Evolutionary conservation across 2,797 vertebrate species (phyloP).

Genomic region (Lagorchestes hirsutus): DNA sequence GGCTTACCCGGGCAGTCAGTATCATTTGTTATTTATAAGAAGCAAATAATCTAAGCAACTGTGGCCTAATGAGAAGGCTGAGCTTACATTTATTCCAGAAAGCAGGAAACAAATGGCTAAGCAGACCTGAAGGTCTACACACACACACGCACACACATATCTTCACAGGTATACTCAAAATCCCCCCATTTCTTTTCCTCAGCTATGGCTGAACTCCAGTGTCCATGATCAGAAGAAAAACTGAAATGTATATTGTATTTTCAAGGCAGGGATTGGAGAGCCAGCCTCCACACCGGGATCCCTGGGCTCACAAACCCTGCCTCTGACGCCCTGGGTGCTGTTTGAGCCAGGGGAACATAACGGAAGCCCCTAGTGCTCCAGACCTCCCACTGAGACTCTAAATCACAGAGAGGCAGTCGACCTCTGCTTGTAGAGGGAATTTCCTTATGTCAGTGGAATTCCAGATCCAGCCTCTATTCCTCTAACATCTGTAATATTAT

Average conservation of each 20-base stretch:
- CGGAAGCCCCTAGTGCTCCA: neutral
- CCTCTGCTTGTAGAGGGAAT: neutral
- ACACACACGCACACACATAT: neutral
- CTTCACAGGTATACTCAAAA: neutral
- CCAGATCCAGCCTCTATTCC: neutral
- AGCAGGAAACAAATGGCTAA: constrained; percentile 35
- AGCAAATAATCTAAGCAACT: constrained; percentile 59
- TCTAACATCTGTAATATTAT: neutral
- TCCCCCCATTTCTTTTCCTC: neutral
- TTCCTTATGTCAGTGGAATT: neutral
- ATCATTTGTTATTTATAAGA: constrained; percentile 67
- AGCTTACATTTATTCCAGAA: constrained; percentile 50
- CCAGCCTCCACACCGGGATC: neutral
- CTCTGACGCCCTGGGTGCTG: neutral
- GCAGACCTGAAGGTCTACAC: constrained; percentile 17
- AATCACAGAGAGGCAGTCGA: neutral
- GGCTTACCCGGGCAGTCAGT: constrained; percentile 60
- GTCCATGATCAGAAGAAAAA: neutral
- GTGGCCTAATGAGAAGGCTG: constrained; percentile 44
- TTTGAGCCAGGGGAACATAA: too few relatives aligned
- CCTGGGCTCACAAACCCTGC: neutral
- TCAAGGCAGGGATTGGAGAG: neutral
- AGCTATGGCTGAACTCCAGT: neutral
- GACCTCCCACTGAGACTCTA: neutral
- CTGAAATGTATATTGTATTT: neutral